Percentiles rank a stretch among this genome's conserved stretches.
These are phyloP conservation scores for Euzophera pinguis DNA, from an alignment of 2,888 invertebrate genomes.

Conservation along the genomic window DNA sequence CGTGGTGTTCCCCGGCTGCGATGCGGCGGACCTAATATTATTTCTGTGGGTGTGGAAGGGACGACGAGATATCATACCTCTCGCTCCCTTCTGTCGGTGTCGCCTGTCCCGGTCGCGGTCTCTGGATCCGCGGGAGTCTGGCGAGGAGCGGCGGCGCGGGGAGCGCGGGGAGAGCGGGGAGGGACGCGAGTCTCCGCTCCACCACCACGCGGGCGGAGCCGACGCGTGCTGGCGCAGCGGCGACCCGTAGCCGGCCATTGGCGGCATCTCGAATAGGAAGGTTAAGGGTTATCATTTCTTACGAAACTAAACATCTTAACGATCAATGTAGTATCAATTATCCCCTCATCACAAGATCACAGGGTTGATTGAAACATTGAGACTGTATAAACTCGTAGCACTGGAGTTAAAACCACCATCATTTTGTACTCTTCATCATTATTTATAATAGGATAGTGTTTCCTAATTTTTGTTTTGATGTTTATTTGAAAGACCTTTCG, in stretches of 20 bases:
- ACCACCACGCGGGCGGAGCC: slow-evolving; percentile 61
- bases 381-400: too few species aligned
- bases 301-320: too few species aligned
- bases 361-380: too few species aligned
- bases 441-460: too few species aligned
- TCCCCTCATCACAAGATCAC: too few species aligned
- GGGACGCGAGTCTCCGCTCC: slow-evolving; percentile 29
- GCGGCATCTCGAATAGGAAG: slow-evolving; percentile 26
- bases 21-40: too few species aligned
- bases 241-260: slow-evolving; percentile 32
- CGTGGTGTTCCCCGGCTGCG: slow-evolving; percentile 95
- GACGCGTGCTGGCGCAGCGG: slow-evolving; percentile 52
- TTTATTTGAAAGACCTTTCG: too few species aligned
- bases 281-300: too few species aligned
- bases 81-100: slow-evolving; percentile 43
- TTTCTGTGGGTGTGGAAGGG: not conserved
- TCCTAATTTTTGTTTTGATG: too few species aligned
- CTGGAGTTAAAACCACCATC: too few species aligned
- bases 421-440: too few species aligned
- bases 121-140: slow-evolving; percentile 55
- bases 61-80: not conserved
- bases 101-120: slow-evolving; percentile 39
- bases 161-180: slow-evolving; percentile 29
- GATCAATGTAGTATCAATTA: too few species aligned
- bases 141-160: slow-evolving; percentile 59